Evolutionary conservation across 2,888 invertebrate species (phyloP).

Genomic region (Furcula furcula): DNA sequence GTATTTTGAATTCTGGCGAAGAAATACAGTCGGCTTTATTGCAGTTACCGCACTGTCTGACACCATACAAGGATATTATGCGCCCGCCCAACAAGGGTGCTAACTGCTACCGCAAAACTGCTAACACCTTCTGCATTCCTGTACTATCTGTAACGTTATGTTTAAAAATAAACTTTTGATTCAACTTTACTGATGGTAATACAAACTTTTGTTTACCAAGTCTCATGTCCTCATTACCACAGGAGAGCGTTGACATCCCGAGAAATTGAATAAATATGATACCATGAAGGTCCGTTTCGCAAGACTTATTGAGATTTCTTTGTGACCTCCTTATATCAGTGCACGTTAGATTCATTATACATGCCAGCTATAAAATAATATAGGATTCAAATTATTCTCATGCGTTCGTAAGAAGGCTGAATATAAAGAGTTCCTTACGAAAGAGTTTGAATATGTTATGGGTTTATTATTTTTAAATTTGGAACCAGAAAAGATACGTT

Average conservation of each 20-base stretch:
- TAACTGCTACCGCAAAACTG: no score
- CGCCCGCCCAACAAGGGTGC: no score
- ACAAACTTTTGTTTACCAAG: background rate
- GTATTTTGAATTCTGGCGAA: no score
- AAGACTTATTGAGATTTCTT: conserved; percentile 43
- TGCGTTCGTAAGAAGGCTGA: conserved; percentile 29
- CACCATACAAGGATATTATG: no score
- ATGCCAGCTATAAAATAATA: conserved; percentile 9
- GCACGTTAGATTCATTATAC: conserved; percentile 14
- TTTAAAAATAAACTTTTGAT: no score
- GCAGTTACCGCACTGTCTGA: no score
- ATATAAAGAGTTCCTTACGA: conserved; percentile 37
- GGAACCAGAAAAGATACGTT: no score
- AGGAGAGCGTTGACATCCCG: conserved; percentile 13
- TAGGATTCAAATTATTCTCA: conserved; percentile 37
- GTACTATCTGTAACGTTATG: no score
- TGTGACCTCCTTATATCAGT: conserved; percentile 26
- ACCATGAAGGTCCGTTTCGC: conserved; percentile 41
- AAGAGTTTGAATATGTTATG: conserved; percentile 9
- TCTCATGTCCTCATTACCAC: conserved; percentile 17
- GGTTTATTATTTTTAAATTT: background rate
- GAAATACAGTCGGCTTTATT: no score
- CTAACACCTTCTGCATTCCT: no score
- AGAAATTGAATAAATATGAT: conserved; percentile 38
- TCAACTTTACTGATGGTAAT: conserved; percentile 1